A percentile compares a stretch with the other conserved stretches of the same genome.
Evolutionary conservation across 2,888 invertebrate species (phyloP).

Genomic region (Molorchus minor): DNA sequence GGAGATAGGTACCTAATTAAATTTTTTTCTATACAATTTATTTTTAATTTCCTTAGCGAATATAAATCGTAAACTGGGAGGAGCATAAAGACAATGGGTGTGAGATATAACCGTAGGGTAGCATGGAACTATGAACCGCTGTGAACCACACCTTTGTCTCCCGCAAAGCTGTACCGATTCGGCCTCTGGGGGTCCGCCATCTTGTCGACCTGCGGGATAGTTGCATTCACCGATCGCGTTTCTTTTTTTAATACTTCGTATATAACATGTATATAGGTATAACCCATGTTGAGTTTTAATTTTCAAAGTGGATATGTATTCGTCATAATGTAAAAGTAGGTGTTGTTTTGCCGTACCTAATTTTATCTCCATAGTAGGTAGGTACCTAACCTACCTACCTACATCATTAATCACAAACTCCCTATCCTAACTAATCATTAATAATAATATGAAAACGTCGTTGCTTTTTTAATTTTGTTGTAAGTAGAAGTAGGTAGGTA

Average conservation of each 20-base stretch:
- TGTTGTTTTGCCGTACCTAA: conserved; percentile 49
- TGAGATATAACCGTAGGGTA: conserved; percentile 53
- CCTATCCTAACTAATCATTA: conserved; percentile 15
- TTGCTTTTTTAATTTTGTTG: conserved; percentile 4
- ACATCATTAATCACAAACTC: conserved; percentile 41
- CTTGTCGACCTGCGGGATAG: conserved; percentile 54
- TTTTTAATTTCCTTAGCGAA: conserved; percentile 9
- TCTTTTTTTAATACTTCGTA: too few relatives aligned
- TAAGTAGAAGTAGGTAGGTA: too few relatives aligned
- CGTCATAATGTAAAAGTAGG: conserved; percentile 52
- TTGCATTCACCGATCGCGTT: conserved; percentile 32
- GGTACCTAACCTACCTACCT: conserved; percentile 19
- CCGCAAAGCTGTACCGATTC: conserved; percentile 50
- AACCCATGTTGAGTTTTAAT: conserved; percentile 56
- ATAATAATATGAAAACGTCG: conserved; percentile 15
- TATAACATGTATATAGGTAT: too few relatives aligned
- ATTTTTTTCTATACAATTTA: conserved; percentile 2
- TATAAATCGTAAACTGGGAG: conserved; percentile 45
- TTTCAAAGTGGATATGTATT: conserved; percentile 53
- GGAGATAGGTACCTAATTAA: too few relatives aligned
- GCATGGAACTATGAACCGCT: conserved; percentile 43
- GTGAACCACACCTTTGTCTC: conserved; percentile 57
- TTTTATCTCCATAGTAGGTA: conserved; percentile 23
- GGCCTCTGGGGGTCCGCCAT: conserved; percentile 51
- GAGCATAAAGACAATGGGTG: conserved; percentile 58